Evolutionary conservation across 2,888 invertebrate species (phyloP).

Genomic region (Sarcophaga rosellei): DNA sequence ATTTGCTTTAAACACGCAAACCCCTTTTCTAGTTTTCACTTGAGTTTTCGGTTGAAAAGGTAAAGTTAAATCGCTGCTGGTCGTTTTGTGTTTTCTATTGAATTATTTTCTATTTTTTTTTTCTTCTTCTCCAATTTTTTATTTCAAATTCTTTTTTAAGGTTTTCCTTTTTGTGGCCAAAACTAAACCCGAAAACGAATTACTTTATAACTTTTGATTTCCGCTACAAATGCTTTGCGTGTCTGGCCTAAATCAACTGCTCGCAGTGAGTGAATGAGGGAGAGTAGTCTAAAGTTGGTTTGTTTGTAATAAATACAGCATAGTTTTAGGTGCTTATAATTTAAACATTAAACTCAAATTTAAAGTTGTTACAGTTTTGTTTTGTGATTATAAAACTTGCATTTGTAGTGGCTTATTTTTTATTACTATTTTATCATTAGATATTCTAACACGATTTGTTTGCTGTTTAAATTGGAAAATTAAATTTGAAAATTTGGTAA

Average conservation of each 20-base stretch:
- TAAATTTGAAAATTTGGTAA: too few relatives aligned
- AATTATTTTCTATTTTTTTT: not conserved
- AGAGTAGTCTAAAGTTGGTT: not conserved
- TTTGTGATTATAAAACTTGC: not conserved
- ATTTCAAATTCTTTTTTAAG: conserved; percentile 1
- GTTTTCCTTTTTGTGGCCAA: not conserved
- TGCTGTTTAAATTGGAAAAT: too few relatives aligned
- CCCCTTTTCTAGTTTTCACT: not conserved
- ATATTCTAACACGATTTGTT: too few relatives aligned
- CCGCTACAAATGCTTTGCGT: conserved; percentile 27
- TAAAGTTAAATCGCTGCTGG: not conserved
- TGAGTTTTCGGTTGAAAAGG: not conserved
- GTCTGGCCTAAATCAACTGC: conserved; percentile 29
- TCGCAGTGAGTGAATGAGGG: not conserved
- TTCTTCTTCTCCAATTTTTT: not conserved
- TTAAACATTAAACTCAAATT: not conserved
- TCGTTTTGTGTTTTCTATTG: not conserved
- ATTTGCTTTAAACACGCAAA: conserved; percentile 54
- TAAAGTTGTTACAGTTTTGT: not conserved
- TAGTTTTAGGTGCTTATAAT: conserved; percentile 2
- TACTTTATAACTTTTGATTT: conserved; percentile 45
- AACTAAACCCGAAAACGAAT: conserved; percentile 20
- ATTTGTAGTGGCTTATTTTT: not conserved
- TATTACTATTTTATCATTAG: not conserved
- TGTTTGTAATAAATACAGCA: not conserved